Conservation (phyloP, 2,113 vertebrate species). For the Diadophis punctatus region DNA sequence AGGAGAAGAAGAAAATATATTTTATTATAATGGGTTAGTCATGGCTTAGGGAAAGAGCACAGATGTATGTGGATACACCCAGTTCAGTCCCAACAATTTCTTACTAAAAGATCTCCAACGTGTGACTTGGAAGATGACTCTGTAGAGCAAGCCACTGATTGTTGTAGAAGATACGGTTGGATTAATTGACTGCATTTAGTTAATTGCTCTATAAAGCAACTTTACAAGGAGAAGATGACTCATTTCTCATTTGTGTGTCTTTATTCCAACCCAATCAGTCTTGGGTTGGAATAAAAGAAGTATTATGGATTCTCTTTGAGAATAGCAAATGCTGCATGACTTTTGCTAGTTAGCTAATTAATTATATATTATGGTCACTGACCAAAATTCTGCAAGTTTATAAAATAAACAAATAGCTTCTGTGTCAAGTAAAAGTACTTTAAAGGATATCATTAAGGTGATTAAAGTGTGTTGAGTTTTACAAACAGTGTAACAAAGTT, state of each 20-base stretch:
- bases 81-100: background rate
- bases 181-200: background rate
- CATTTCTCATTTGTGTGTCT: background rate
- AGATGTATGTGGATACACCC: background rate
- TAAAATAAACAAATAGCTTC: background rate
- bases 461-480: background rate
- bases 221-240: background rate
- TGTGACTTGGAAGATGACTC: background rate
- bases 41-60: background rate
- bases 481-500: background rate
- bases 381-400: background rate
- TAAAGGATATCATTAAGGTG: background rate
- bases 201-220: background rate
- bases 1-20: background rate
- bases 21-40: background rate
- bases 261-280: background rate
- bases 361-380: background rate
- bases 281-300: background rate
- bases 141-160: background rate
- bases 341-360: background rate
- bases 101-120: background rate
- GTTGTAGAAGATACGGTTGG: background rate
- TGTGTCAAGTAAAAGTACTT: background rate
- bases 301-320: conserved; percentile 18
- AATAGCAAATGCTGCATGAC: background rate